Conservation (phyloP, 2,888 invertebrate species). For the Acleris emargana region DNA sequence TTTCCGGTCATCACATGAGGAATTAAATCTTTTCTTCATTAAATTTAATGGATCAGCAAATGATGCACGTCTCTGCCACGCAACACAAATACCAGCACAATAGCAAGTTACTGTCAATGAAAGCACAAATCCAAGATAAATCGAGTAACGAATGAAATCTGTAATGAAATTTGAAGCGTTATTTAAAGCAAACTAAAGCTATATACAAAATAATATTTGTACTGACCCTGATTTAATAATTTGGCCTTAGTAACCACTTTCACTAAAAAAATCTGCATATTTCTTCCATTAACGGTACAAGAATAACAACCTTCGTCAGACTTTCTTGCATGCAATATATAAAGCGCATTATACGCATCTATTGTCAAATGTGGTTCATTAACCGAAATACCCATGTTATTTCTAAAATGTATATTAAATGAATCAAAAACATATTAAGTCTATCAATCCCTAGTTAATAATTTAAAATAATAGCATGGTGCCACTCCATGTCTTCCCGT, state of each 20-base stretch:
- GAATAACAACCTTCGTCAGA: slow-evolving; percentile 88
- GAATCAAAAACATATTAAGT: neutral
- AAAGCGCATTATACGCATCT: slow-evolving; percentile 82
- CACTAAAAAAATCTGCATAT: slow-evolving; percentile 79
- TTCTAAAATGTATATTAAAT: slow-evolving; percentile 36
- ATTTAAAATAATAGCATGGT: neutral
- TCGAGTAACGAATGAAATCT: slow-evolving; percentile 84
- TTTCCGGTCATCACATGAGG: neutral
- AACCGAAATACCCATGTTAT: slow-evolving; percentile 52
- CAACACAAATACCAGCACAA: slow-evolving; percentile 81
- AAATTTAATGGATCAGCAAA: slow-evolving; percentile 56
- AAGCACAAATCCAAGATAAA: slow-evolving; percentile 83
- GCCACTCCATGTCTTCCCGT: too few species aligned
- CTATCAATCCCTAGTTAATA: neutral
- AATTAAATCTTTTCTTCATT: slow-evolving; percentile 15
- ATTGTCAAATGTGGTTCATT: slow-evolving; percentile 75
- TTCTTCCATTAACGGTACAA: slow-evolving; percentile 85
- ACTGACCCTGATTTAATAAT: slow-evolving; percentile 76
- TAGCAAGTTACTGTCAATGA: slow-evolving; percentile 83
- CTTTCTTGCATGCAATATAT: slow-evolving; percentile 83
- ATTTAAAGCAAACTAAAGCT: neutral
- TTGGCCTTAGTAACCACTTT: slow-evolving; percentile 77
- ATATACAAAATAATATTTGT: neutral
- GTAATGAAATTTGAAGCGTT: slow-evolving; percentile 42
- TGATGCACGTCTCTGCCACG: slow-evolving; percentile 67